A percentile compares a stretch with the other conserved stretches of the same genome.
Evolutionary conservation across 1,140 invertebrate genomes (phyloP).

Genomic region (Zaprionus lachaisei): DNA sequence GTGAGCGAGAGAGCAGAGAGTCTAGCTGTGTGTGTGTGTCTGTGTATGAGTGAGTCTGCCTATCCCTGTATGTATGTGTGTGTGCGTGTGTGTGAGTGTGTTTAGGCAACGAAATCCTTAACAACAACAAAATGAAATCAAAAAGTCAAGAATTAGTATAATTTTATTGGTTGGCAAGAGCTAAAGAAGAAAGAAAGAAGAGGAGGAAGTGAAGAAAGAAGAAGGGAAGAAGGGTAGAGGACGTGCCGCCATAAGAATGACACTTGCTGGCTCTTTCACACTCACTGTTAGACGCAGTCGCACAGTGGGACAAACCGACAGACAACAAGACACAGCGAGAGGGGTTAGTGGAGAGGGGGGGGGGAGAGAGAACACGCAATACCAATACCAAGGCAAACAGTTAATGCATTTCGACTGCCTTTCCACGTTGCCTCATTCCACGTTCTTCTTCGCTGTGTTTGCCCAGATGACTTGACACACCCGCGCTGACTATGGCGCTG

Average conservation of each 20-base stretch:
- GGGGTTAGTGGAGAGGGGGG: no score
- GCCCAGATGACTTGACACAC: slow-evolving; percentile 75
- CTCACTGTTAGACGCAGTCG: slow-evolving; percentile 34
- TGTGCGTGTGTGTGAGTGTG: slow-evolving; percentile 48
- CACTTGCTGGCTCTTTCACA: slow-evolving; percentile 62
- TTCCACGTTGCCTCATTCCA: slow-evolving; percentile 34
- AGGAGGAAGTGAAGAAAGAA: slow-evolving; percentile 19
- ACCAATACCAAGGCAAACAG: slow-evolving; percentile 49
- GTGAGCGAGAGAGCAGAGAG: slow-evolving; percentile 55
- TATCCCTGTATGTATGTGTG: slow-evolving; percentile 9
- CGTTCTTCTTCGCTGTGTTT: slow-evolving; percentile 55
- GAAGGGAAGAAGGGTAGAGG: slow-evolving; percentile 29
- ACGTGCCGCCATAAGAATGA: slow-evolving; percentile 64
- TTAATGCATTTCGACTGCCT: slow-evolving; percentile 73
- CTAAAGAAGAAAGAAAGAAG: slow-evolving; percentile 43
- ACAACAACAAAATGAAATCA: slow-evolving; percentile 77
- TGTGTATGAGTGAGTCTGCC: slow-evolving; percentile 39
- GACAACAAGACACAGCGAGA: background rate
- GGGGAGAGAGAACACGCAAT: background rate
- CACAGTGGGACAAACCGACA: slow-evolving; percentile 2
- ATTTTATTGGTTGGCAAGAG: slow-evolving; percentile 81
- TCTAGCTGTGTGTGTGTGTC: background rate
- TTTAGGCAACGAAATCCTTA: slow-evolving; percentile 79
- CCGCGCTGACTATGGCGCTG: slow-evolving; percentile 44
- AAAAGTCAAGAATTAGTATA: slow-evolving; percentile 83